These are phyloP conservation scores for Helogale parvula DNA, from an alignment of 2,113 vertebrate species.

Conservation along the genomic window DNA sequence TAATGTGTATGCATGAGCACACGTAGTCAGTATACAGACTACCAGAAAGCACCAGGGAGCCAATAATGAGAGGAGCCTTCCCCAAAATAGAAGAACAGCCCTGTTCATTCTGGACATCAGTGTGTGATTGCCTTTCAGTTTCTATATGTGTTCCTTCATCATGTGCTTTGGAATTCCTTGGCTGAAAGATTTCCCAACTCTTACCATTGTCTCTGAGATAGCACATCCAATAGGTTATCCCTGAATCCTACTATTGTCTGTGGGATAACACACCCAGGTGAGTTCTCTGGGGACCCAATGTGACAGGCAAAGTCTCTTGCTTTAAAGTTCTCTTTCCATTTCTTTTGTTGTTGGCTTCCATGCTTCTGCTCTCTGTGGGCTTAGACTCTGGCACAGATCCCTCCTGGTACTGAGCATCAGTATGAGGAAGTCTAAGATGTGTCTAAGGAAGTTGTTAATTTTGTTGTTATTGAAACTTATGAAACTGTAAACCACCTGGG, in stretches of 20 bases:
- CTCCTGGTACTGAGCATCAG: not conserved
- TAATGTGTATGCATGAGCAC: not conserved
- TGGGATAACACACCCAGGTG: not conserved
- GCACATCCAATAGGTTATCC: not conserved
- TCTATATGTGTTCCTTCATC: not conserved
- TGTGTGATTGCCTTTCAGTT: not conserved
- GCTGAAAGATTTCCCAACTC: not conserved
- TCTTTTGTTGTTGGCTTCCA: not conserved
- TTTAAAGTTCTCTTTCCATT: not conserved
- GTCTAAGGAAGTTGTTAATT: conserved; percentile 45
- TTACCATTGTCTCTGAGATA: not conserved
- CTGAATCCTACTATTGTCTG: not conserved
- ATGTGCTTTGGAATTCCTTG: not conserved
- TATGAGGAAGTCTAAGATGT: not conserved
- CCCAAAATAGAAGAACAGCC: not conserved
- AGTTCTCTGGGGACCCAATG: not conserved
- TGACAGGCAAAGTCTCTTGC: not conserved
- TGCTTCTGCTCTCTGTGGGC: not conserved
- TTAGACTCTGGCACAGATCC: not conserved
- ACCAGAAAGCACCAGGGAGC: not conserved
- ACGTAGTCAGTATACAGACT: accelerated
- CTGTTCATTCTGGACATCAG: not conserved
- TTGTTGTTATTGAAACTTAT: conserved; percentile 31
- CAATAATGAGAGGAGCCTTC: not conserved
- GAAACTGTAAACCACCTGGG: not conserved